Conservation (phyloP, 2,113 vertebrate species). For the Ailurus styani region DNA sequence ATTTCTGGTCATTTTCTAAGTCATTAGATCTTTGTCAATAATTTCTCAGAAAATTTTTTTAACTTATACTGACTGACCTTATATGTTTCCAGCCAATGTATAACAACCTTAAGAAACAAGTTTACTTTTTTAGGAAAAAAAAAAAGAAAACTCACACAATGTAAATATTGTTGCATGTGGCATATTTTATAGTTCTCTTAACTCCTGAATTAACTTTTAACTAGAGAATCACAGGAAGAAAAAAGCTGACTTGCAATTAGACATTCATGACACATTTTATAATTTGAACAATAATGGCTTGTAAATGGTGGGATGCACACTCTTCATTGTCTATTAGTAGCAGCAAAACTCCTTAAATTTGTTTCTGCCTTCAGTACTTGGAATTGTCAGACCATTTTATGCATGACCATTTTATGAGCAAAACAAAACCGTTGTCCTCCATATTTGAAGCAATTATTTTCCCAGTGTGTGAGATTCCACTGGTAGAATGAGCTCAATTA, state of each 20-base stretch:
- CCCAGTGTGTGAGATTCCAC: neutral
- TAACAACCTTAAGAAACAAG: neutral
- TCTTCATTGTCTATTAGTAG: neutral
- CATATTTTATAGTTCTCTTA: neutral
- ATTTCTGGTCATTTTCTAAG: neutral
- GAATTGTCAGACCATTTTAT: neutral
- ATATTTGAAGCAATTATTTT: neutral
- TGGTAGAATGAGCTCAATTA: neutral
- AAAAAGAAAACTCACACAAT: neutral
- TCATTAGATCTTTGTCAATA: neutral
- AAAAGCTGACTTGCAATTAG: neutral
- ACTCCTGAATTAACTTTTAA: neutral
- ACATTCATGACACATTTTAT: neutral
- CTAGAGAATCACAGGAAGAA: neutral
- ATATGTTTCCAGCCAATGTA: neutral
- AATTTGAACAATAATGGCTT: conserved; percentile 1
- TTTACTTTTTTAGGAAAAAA: neutral
- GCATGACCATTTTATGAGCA: neutral
- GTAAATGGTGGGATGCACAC: neutral
- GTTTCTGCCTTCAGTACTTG: neutral
- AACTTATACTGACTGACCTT: neutral
- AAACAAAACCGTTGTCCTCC: neutral
- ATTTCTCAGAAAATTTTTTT: neutral
- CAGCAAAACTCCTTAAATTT: neutral
- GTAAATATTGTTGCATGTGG: neutral